These are phyloP conservation scores for Cetonia aurata DNA, from an alignment of 2,888 invertebrate genomes.

Conservation along the genomic window DNA sequence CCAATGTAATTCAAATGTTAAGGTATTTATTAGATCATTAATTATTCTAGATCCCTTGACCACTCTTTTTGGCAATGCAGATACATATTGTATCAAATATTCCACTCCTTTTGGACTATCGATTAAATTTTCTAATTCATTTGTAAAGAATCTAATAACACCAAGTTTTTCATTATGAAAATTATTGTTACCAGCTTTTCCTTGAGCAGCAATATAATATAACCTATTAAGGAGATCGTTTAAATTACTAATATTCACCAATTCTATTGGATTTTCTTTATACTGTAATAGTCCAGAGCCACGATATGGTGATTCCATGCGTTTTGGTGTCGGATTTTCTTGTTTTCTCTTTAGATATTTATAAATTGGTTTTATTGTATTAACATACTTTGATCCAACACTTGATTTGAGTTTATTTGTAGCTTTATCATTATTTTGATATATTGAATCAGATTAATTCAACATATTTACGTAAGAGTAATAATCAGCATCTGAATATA, in stretches of 20 bases:
- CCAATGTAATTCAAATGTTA: conserved; percentile 46
- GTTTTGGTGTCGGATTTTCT: not conserved
- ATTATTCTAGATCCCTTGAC: conserved; percentile 9
- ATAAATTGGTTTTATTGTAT: conserved; percentile 8
- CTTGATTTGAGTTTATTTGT: conserved; percentile 15
- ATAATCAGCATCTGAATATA: conserved; percentile 1
- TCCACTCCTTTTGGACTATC: conserved; percentile 19
- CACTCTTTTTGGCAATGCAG: not conserved
- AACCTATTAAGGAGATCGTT: not conserved
- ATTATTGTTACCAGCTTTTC: conserved; percentile 22
- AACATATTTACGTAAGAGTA: not conserved
- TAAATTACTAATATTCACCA: not conserved
- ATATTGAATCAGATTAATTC: conserved; percentile 4
- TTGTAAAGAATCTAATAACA: not conserved
- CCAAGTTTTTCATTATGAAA: conserved; percentile 25
- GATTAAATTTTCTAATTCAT: conserved; percentile 15
- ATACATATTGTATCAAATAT: conserved; percentile 20
- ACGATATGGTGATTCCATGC: not conserved
- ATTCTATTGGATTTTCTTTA: conserved; percentile 14
- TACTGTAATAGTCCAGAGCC: not conserved
- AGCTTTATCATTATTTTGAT: conserved; percentile 8
- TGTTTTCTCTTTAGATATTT: not conserved
- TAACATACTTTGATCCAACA: not conserved
- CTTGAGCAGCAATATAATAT: conserved; percentile 17
- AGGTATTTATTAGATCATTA: conserved; percentile 46